Percentiles rank a stretch among this genome's conserved stretches.
phyloP scores from a whole-genome alignment of 2,113 vertebrate genomes.

The Crotophaga sulcirostris region DNA sequence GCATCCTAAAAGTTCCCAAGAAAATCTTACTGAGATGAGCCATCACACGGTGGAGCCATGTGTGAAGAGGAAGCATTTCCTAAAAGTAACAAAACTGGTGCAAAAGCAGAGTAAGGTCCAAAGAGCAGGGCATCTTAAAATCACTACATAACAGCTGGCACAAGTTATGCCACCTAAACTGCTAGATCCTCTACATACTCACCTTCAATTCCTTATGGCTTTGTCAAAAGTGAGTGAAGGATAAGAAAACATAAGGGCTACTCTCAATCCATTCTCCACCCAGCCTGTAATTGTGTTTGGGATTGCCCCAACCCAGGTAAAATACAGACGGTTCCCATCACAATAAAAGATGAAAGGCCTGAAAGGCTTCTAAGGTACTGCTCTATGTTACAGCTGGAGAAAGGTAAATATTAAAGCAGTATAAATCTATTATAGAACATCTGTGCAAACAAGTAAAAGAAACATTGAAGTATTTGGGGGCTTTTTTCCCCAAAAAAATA shows the following conservation, averaged over 20 bases:
- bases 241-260: neutral
- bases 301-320: too few relatives aligned
- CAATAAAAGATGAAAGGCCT: too few relatives aligned
- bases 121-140: neutral
- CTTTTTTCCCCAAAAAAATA: rapidly evolving
- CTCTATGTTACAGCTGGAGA: neutral
- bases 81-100: neutral
- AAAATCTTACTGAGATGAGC: neutral
- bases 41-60: neutral
- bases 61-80: neutral
- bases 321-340: too few relatives aligned
- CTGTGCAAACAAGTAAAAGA: neutral
- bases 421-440: neutral
- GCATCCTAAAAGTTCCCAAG: neutral
- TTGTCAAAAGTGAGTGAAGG: neutral
- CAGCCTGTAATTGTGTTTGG: too few relatives aligned
- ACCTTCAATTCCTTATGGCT: neutral
- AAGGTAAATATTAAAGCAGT: neutral
- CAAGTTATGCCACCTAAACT: neutral
- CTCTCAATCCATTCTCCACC: too few relatives aligned
- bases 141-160: neutral
- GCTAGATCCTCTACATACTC: neutral
- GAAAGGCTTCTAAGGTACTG: neutral
- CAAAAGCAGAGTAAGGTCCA: neutral
- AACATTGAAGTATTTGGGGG: neutral